phyloP scores from a whole-genome alignment of 2,797 vertebrate genomes.

The Channa striata region DNA sequence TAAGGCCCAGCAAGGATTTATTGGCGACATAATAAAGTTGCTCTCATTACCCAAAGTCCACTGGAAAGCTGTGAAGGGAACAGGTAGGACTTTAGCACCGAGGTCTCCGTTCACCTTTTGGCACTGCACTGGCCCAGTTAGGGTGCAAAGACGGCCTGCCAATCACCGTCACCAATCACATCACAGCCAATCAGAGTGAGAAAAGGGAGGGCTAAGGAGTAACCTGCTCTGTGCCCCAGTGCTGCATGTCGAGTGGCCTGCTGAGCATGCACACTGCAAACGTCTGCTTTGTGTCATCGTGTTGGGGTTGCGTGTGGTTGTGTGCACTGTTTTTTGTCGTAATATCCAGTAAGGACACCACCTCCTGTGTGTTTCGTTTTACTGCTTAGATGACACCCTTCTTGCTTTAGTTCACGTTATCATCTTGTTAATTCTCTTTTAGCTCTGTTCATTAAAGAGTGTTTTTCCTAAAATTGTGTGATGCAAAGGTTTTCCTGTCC shows the following conservation, averaged over 20 bases:
- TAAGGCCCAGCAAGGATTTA: slow-evolving; percentile 89
- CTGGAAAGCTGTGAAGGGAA: slow-evolving; percentile 87
- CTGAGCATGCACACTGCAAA: slow-evolving; percentile 59
- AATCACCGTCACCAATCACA: slow-evolving; percentile 77
- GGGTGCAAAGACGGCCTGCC: slow-evolving; percentile 79
- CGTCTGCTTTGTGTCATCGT: slow-evolving; percentile 39
- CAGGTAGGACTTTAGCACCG: slow-evolving; percentile 91
- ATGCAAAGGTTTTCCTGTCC: not conserved
- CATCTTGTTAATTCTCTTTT: slow-evolving; percentile 8
- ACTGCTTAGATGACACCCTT: slow-evolving; percentile 35
- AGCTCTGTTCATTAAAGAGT: slow-evolving; percentile 5
- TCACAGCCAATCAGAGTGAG: slow-evolving; percentile 70
- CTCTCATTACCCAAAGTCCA: slow-evolving; percentile 77
- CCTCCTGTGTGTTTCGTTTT: slow-evolving; percentile 23
- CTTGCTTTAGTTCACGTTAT: not conserved
- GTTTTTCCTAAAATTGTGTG: not conserved
- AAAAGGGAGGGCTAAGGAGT: slow-evolving; percentile 53
- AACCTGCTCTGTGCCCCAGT: slow-evolving; percentile 23
- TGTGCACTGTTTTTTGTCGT: slow-evolving; percentile 33
- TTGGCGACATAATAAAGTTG: slow-evolving; percentile 88
- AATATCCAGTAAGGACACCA: not conserved
- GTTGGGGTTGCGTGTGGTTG: slow-evolving; percentile 36
- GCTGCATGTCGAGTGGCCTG: slow-evolving; percentile 74
- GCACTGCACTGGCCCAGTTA: slow-evolving; percentile 74
- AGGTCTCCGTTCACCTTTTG: slow-evolving; percentile 68